Conservation (phyloP, 2,797 vertebrate species). For the Eupleurogrammus muticus region DNA sequence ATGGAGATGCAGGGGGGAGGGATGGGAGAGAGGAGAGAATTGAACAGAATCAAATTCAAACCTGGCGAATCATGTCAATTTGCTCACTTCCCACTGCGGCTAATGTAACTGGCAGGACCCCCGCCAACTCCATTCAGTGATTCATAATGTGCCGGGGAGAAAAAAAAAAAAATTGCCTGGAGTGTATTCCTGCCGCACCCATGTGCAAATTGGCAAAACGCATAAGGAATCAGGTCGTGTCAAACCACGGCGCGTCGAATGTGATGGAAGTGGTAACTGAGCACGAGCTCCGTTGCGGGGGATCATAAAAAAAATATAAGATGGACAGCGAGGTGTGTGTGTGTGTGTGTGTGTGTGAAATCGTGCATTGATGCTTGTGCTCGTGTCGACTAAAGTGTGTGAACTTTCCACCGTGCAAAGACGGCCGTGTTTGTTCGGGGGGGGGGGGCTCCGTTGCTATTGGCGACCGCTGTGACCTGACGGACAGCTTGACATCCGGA, state of each 20-base stretch:
- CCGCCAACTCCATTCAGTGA: conserved; percentile 41
- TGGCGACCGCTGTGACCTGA: conserved; percentile 45
- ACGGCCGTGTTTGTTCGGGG: background rate
- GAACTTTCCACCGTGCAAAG: conserved; percentile 10
- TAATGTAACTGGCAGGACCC: conserved; percentile 41
- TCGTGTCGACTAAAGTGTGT: conserved; percentile 2
- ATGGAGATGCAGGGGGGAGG: conserved; percentile 10
- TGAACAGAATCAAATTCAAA: conserved; percentile 56
- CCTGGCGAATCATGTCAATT: conserved; percentile 60
- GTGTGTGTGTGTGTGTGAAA: conserved; percentile 5
- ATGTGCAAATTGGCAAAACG: conserved; percentile 52
- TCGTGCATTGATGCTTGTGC: background rate
- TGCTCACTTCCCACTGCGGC: conserved; percentile 41
- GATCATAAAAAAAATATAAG: conserved; percentile 66
- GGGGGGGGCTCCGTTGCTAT: background rate
- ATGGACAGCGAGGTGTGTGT: background rate
- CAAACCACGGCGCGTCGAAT: conserved; percentile 34
- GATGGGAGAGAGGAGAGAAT: conserved; percentile 7
- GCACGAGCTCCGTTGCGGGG: conserved; percentile 41
- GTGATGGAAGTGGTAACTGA: conserved; percentile 60
- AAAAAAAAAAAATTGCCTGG: conserved; percentile 52
- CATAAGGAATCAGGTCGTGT: conserved; percentile 63
- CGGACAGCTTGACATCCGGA: conserved; percentile 56
- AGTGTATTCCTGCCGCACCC: conserved; percentile 45
- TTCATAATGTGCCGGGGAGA: conserved; percentile 44